phyloP scores from a whole-genome alignment of 2,797 vertebrate genomes.

The Parauchenoglanis punctatus region DNA sequence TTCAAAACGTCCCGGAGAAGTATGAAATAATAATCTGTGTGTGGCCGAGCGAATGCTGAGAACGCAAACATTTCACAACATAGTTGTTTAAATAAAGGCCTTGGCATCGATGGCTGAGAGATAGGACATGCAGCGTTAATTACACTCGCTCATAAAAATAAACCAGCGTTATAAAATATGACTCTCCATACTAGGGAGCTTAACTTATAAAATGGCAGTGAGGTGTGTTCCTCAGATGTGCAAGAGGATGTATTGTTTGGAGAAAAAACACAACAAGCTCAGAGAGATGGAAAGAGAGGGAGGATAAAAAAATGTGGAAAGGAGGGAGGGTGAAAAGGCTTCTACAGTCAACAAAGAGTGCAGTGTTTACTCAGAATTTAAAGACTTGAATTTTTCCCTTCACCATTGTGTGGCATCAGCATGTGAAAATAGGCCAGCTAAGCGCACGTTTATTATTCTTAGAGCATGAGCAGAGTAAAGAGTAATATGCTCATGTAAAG shows the following conservation, averaged over 20 bases:
- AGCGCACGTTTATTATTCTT: slow-evolving; percentile 82
- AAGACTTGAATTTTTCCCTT: slow-evolving; percentile 76
- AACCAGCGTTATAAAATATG: slow-evolving; percentile 88
- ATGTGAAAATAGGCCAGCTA: slow-evolving; percentile 74
- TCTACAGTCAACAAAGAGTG: slow-evolving; percentile 78
- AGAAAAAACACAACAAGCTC: slow-evolving; percentile 62
- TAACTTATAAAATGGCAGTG: slow-evolving; percentile 91
- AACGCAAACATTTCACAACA: slow-evolving; percentile 99
- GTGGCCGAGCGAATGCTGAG: slow-evolving; percentile 94
- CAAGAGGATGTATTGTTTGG: slow-evolving; percentile 72
- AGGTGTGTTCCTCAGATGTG: slow-evolving; percentile 89
- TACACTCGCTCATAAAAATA: slow-evolving; percentile 96
- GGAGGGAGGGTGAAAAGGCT: slow-evolving; percentile 61
- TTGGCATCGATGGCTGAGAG: slow-evolving; percentile 90
- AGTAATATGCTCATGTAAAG: slow-evolving; percentile 70
- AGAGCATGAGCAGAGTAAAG: slow-evolving; percentile 76
- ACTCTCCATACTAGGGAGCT: slow-evolving; percentile 75
- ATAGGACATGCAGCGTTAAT: slow-evolving; percentile 99
- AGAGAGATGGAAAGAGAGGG: slow-evolving; percentile 58
- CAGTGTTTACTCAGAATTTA: slow-evolving; percentile 82
- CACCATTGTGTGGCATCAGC: slow-evolving; percentile 69
- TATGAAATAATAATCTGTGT: slow-evolving; percentile 98
- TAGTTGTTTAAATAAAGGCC: slow-evolving; percentile 99
- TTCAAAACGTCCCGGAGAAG: slow-evolving; percentile 84
- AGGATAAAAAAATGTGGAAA: slow-evolving; percentile 57